Evolutionary conservation across 2,888 invertebrate genomes (phyloP).

Genomic region (Lepidochitona cinerea): DNA sequence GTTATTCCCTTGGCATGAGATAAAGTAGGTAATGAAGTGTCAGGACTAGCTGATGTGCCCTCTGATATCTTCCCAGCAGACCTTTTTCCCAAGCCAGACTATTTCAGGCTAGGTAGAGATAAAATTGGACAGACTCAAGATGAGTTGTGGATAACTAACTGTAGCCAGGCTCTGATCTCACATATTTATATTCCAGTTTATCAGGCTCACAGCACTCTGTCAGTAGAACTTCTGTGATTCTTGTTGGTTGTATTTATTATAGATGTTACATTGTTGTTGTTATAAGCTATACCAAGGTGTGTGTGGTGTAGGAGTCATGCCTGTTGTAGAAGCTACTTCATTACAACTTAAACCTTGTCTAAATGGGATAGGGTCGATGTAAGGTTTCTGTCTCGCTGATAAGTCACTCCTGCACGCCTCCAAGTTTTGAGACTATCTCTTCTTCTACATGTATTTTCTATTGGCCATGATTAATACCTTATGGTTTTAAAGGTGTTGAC

Average conservation of each 20-base stretch:
- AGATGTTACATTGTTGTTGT: too few relatives aligned
- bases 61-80: not conserved
- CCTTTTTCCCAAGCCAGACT: not conserved
- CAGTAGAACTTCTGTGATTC: not conserved
- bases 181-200: not conserved
- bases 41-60: not conserved
- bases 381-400: not conserved
- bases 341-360: not conserved
- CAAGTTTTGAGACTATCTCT: too few relatives aligned
- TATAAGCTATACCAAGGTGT: not conserved
- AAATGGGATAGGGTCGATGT: not conserved
- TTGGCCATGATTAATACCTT: too few relatives aligned
- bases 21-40: not conserved
- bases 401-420: too few relatives aligned
- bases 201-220: not conserved
- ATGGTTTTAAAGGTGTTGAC: too few relatives aligned
- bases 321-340: not conserved
- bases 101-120: not conserved
- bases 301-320: not conserved
- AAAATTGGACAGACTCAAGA: not conserved
- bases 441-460: too few relatives aligned
- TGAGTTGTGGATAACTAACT: not conserved
- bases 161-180: not conserved
- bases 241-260: too few relatives aligned
- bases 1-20: too few relatives aligned